These are phyloP conservation scores for Hartigia nigra DNA, from an alignment of 2,888 invertebrate genomes.

Conservation along the genomic window DNA sequence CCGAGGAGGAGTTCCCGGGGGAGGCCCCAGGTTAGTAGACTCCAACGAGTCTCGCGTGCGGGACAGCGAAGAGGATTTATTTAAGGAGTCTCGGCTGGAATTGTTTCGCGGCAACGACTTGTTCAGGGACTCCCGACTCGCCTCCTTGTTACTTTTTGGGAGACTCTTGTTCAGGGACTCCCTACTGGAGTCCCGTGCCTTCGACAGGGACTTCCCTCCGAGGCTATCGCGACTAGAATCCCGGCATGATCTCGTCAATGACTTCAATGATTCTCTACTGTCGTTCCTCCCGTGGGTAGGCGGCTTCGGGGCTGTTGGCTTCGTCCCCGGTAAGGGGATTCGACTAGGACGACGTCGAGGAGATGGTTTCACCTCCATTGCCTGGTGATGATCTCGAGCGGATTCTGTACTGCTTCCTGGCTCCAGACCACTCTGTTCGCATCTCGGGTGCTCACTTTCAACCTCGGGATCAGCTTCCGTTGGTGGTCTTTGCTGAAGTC, in stretches of 20 bases:
- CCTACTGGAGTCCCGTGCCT: conserved; percentile 54
- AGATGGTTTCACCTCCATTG: conserved; percentile 58
- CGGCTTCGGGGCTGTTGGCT: conserved; percentile 73
- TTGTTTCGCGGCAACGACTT: conserved; percentile 59
- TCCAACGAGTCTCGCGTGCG: conserved; percentile 59
- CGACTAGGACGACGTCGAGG: conserved; percentile 74
- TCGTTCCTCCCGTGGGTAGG: conserved; percentile 63
- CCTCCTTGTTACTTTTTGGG: conserved; percentile 49
- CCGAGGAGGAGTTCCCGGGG: conserved; percentile 53
- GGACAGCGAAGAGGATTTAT: conserved; percentile 59
- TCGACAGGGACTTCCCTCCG: conserved; percentile 48
- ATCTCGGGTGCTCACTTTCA: conserved; percentile 58
- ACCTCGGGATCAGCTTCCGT: conserved; percentile 64
- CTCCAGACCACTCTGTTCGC: conserved; percentile 65
- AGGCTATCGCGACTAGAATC: conserved; percentile 58
- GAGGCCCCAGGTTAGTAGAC: conserved; percentile 49
- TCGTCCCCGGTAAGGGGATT: conserved; percentile 75
- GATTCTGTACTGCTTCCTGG: conserved; percentile 76
- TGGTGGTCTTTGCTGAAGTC: conserved; percentile 66
- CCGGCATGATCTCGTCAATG: conserved; percentile 52
- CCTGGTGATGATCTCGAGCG: conserved; percentile 71
- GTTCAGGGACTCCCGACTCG: conserved; percentile 54
- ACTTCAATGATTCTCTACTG: conserved; percentile 59
- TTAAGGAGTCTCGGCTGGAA: conserved; percentile 58
- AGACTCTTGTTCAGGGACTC: conserved; percentile 59